These are phyloP conservation scores for Seira ritae DNA, from an alignment of 2,888 invertebrate species.

Conservation along the genomic window DNA sequence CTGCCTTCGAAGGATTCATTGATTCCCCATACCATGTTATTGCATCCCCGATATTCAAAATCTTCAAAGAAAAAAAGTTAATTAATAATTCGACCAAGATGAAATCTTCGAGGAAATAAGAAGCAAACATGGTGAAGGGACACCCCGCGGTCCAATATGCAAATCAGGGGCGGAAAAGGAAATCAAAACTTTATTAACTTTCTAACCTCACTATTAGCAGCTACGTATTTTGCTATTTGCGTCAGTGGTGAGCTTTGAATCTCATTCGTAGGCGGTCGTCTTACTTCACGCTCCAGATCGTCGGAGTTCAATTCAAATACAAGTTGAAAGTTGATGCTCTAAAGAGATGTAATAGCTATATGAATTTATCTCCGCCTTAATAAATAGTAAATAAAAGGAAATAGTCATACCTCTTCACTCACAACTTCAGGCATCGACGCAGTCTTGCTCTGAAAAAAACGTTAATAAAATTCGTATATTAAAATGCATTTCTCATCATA, in stretches of 20 bases:
- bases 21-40: constrained; percentile 85
- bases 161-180: background rate
- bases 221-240: constrained; percentile 91
- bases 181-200: background rate
- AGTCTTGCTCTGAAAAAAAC: constrained; percentile 79
- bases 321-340: constrained; percentile 83
- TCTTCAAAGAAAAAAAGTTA: constrained; percentile 76
- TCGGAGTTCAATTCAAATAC: constrained; percentile 89
- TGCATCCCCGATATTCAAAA: constrained; percentile 93
- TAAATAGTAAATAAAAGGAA: background rate
- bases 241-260: constrained; percentile 83
- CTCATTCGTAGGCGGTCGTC: constrained; percentile 81
- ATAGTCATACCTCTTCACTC: constrained; percentile 69
- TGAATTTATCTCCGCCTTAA: background rate
- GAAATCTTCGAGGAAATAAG: background rate
- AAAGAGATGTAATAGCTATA: constrained; percentile 20
- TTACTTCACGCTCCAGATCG: constrained; percentile 82
- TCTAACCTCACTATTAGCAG: constrained; percentile 83
- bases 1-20: constrained; percentile 74
- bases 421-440: constrained; percentile 81
- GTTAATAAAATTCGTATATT: too few relatives aligned
- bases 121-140: background rate
- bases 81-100: too few relatives aligned
- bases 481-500: too few relatives aligned
- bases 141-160: background rate